Evolutionary conservation across 1,140 invertebrate genomes (phyloP), one percentile per base, ranked within the genome.

Genomic region (Drosophila grimshawi): DNA sequence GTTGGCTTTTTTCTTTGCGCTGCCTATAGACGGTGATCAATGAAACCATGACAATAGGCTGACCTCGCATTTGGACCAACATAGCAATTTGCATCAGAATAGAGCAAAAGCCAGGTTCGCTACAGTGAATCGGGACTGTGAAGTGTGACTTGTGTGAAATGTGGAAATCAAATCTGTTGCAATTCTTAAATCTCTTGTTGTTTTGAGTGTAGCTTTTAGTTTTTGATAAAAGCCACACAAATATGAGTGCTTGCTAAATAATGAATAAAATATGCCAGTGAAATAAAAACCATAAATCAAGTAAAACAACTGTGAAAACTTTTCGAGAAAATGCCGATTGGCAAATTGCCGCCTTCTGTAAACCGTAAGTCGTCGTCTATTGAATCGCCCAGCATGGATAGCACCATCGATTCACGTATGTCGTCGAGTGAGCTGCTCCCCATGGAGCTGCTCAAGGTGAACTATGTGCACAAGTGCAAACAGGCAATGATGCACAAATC

Each of bases 401-500:
- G 75, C 30, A 90, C 76, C 0, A 56, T 81, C 33, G 90, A 92
- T 30, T 89, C 86, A 11, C 62, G 74, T 5, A 79, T 86, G 64
- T 86, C 89, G 2, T 27, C 5, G n/a, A 80, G 37, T 27, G 79
- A 91, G 60, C 67, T 92, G 68, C 81, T 91, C 2, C 85, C 91
- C 63, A 92, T 92, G 91, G 83, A 92, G 35, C 53, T 92, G 33
- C 76, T 92, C 0, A 86, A 92, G 53, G 73, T 92, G 45, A 89
- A 90, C 39, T 92, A 92, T 78, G 91, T 92, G 39, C 83, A 92
- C 48, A 79, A 92, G 51, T 91, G 90, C 56, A 90, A 90, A 53
- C 62, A 83, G 64, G 86, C 86, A 3, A 75, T 89, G 37, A 90
- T 86, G 81, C 76, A 69, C 56, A 86, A 77, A 51, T 57, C 85